phyloP scores from a whole-genome alignment of 2,888 invertebrate genomes.

The Scaptomyza cyrtandrae region DNA sequence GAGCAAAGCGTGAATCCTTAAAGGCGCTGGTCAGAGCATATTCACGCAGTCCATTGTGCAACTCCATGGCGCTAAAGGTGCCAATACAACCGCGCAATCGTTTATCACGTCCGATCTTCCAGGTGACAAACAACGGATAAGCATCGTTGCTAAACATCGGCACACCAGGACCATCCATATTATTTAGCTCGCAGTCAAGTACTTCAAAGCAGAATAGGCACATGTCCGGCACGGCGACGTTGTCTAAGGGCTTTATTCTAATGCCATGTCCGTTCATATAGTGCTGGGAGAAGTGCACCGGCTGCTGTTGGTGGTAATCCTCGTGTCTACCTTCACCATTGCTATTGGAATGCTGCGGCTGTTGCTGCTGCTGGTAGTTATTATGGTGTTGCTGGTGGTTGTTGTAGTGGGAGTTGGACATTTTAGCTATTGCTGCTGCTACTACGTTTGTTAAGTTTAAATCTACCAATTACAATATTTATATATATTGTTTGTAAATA shows the following conservation, averaged over 20 bases:
- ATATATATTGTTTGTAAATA: constrained; percentile 34
- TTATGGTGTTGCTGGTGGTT: constrained; percentile 62
- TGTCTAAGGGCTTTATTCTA: constrained; percentile 73
- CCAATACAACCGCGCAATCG: constrained; percentile 99
- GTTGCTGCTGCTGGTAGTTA: constrained; percentile 64
- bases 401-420: constrained; percentile 75
- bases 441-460: constrained; percentile 48
- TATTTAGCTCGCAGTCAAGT: constrained; percentile 96
- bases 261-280: constrained; percentile 84
- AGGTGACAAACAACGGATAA: constrained; percentile 99
- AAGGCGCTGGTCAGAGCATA: constrained; percentile 99
- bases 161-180: constrained; percentile 94
- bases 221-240: constrained; percentile 96
- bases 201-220: constrained; percentile 99
- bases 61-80: constrained; percentile 98
- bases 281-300: constrained; percentile 62
- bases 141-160: constrained; percentile 97
- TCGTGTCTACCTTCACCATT: constrained; percentile 58
- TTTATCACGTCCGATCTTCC: constrained; percentile 98
- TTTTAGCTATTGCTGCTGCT: constrained; percentile 42
- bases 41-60: constrained; percentile 97
- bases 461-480: constrained; percentile 56
- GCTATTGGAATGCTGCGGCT: constrained; percentile 56
- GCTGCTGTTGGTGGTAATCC: constrained; percentile 67
- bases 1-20: constrained; percentile 97